Conservation (phyloP, 2,888 invertebrate genomes). For the Agrochola lychnidis region DNA sequence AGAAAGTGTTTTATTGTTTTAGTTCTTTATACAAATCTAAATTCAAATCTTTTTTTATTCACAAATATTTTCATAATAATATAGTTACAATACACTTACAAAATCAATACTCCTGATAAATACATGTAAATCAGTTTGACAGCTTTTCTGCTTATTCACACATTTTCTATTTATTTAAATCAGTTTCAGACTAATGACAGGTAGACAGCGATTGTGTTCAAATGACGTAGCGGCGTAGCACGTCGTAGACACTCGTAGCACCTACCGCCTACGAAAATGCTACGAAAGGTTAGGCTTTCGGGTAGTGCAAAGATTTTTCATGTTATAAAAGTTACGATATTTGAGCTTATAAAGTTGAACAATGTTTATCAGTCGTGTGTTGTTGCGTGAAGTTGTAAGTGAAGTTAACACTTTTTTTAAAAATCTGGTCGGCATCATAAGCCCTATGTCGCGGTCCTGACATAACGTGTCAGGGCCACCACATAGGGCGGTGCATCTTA, state of each 20-base stretch:
- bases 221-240: slow-evolving; percentile 29
- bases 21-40: not conserved
- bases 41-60: not conserved
- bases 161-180: not conserved
- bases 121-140: slow-evolving; percentile 1
- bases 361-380: not conserved
- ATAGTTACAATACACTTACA: not conserved
- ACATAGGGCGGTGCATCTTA: no score
- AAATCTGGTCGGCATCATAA: not conserved
- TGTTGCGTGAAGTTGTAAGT: no score
- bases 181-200: slow-evolving; percentile 4
- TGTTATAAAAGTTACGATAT: not conserved
- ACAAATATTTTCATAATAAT: not conserved
- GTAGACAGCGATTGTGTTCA: slow-evolving; percentile 26
- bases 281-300: slow-evolving; percentile 17
- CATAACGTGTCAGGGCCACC: no score
- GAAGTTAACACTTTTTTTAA: not conserved
- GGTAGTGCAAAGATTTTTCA: not conserved
- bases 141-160: not conserved
- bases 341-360: not conserved
- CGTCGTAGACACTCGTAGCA: slow-evolving; percentile 21
- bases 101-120: not conserved
- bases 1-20: not conserved
- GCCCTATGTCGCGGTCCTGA: no score
- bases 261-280: slow-evolving; percentile 3